Evolutionary conservation across 2,888 invertebrate genomes (phyloP), one percentile per base, ranked within the genome.

Genomic region (Drosophila macrospina): DNA sequence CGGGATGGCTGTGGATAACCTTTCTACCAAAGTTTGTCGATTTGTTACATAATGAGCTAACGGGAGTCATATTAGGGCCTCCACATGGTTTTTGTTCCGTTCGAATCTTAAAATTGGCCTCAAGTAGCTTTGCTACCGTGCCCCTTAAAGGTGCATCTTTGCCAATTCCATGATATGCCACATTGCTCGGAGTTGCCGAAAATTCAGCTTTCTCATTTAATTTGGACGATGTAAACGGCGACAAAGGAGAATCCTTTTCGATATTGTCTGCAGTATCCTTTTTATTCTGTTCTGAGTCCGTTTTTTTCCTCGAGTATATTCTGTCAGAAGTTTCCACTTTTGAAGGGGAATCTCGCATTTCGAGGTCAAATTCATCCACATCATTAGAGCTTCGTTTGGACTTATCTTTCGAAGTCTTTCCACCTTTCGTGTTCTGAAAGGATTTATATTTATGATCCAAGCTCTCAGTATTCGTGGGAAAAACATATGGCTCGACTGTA

Each of bases 101-200:
- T 8, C 37, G 13, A 16, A 13, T 13, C 13, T 10, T 51, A 1
- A 16, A 26, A 36, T 36, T 44, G 2, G n/a, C 11, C 10, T 44
- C 13, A 10, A 60, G 34, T 8, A 60, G 20, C 3, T 44, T 5
- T 4, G 54, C 55, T 36, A 60, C 44, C 28, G 60, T 60, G 3
- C 60, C 60, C 10, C 36, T 44, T 1, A 60, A 28, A 10, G 60
- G 60, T 4, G 8, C 5, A 47, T 4, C 16, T 7, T 10, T 34
- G 13, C 15, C 15, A 15, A 26, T 13, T 24, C 1, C 10, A 24
- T 32, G 7, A 24, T 13, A n/a, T n/a, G 10, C 6, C 2, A 1
- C n/a, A 30, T n/a, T 39, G 11, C n/a, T 30, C 1, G 52, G 5
- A 26, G 10, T 11, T 51, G 10, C 26, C 4, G n/a, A 5, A 20